These are phyloP conservation scores for Xiphorhynchus erythropygius DNA, from an alignment of 2,797 vertebrate species.

Conservation along the genomic window DNA sequence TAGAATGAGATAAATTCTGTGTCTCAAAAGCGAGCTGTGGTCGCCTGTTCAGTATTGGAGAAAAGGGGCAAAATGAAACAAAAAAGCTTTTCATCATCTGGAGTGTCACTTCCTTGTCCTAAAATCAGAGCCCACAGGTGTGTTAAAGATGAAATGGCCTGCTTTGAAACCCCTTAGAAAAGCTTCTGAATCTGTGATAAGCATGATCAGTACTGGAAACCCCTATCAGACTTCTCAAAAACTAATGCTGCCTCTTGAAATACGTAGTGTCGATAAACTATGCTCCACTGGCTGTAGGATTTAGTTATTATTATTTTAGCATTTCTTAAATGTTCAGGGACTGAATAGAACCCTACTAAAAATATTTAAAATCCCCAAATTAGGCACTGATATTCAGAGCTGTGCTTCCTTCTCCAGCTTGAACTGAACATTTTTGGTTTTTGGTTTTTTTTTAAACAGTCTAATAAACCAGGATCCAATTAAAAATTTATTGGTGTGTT, in stretches of 20 bases:
- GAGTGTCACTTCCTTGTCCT: background rate
- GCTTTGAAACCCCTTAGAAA: background rate
- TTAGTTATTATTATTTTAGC: background rate
- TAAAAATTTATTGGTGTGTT: background rate
- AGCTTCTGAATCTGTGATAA: background rate
- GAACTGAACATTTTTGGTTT: background rate
- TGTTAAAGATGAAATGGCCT: background rate
- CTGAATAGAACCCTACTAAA: background rate
- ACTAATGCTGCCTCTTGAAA: background rate
- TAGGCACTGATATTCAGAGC: background rate
- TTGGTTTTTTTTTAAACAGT: background rate
- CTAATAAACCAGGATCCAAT: background rate
- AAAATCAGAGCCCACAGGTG: background rate
- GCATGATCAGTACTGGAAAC: background rate
- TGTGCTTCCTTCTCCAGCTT: background rate
- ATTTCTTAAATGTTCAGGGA: background rate
- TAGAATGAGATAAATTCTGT: background rate
- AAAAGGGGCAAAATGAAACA: background rate
- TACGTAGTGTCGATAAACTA: accelerated
- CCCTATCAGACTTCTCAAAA: background rate
- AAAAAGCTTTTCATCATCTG: background rate
- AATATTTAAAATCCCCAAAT: background rate
- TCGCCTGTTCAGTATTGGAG: background rate
- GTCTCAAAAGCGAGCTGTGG: background rate
- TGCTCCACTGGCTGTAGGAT: background rate